phyloP scores from a whole-genome alignment of 2,113 vertebrate genomes.

The Hippocampus mohnikei region DNA sequence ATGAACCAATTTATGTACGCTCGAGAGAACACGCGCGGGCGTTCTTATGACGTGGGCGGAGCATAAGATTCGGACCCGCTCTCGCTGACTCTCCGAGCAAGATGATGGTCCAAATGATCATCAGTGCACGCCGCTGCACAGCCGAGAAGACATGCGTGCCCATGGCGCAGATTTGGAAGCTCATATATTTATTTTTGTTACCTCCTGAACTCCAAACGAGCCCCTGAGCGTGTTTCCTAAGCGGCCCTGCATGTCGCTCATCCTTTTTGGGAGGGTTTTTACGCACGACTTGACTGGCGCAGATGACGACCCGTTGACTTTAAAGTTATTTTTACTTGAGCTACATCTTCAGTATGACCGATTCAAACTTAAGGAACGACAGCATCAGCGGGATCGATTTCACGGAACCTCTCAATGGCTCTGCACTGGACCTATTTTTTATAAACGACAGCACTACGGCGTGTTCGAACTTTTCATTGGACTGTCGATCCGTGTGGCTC shows the following conservation, averaged over 20 bases:
- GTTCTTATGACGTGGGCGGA: constrained; percentile 62
- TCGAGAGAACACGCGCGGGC: background rate
- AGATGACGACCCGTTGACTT: constrained; percentile 18
- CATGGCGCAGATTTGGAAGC: constrained; percentile 9
- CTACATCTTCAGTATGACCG: constrained; percentile 81
- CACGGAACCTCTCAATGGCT: constrained; percentile 59
- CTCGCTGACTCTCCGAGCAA: constrained; percentile 40
- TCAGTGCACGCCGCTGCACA: constrained; percentile 30
- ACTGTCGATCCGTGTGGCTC: constrained; percentile 79
- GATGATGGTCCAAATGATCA: constrained; percentile 56
- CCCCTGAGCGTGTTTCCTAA: background rate
- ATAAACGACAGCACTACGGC: constrained; percentile 66
- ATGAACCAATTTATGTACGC: too few relatives aligned
- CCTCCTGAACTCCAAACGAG: too few relatives aligned
- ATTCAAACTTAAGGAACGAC: constrained; percentile 78
- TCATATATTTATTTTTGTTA: background rate
- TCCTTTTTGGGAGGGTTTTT: background rate
- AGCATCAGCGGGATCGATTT: constrained; percentile 78
- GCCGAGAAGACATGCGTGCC: constrained; percentile 9
- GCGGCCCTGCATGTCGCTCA: background rate
- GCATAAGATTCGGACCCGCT: constrained; percentile 57
- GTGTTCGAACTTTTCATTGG: constrained; percentile 74
- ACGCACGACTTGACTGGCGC: background rate
- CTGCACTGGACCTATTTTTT: constrained; percentile 37
- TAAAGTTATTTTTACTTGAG: constrained; percentile 68